phyloP scores from a whole-genome alignment of 1,140 invertebrate genomes.

The Vollenhovia emeryi region DNA sequence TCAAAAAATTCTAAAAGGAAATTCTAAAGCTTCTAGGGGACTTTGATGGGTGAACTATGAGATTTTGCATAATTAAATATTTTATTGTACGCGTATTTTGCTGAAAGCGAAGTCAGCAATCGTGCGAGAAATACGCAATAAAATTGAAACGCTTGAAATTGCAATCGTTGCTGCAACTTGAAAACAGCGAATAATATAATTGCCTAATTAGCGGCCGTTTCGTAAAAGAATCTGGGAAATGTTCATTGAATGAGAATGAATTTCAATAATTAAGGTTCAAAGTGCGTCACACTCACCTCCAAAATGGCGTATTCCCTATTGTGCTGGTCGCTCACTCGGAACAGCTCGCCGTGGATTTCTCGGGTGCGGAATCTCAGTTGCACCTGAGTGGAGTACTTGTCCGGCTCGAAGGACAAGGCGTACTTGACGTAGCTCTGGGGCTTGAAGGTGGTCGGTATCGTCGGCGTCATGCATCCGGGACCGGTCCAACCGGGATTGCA shows the following conservation, averaged over 20 bases:
- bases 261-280: neutral
- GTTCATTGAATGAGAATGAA: conserved; percentile 9
- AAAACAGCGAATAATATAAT: neutral
- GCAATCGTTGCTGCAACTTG: neutral
- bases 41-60: neutral
- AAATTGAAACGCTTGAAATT: neutral
- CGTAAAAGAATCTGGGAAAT: neutral
- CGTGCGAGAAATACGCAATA: neutral
- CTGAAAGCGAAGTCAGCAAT: neutral
- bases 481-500: conserved; percentile 97
- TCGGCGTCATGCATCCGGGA: conserved; percentile 92
- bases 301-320: conserved; percentile 97
- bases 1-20: neutral
- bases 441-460: conserved; percentile 95
- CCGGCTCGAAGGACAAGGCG: conserved; percentile 96
- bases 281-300: conserved; percentile 87
- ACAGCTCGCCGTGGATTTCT: conserved; percentile 96
- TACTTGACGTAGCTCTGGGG: conserved; percentile 98
- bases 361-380: conserved; percentile 97
- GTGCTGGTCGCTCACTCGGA: conserved; percentile 96
- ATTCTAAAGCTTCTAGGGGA: neutral
- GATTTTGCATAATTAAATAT: neutral
- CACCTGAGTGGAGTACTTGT: conserved; percentile 96
- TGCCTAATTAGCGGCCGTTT: neutral
- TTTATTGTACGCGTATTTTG: neutral